Percentiles rank a stretch among this genome's conserved stretches.
phyloP scores from a whole-genome alignment of 2,113 vertebrate genomes.

The Tretioscincus oriximinensis region DNA sequence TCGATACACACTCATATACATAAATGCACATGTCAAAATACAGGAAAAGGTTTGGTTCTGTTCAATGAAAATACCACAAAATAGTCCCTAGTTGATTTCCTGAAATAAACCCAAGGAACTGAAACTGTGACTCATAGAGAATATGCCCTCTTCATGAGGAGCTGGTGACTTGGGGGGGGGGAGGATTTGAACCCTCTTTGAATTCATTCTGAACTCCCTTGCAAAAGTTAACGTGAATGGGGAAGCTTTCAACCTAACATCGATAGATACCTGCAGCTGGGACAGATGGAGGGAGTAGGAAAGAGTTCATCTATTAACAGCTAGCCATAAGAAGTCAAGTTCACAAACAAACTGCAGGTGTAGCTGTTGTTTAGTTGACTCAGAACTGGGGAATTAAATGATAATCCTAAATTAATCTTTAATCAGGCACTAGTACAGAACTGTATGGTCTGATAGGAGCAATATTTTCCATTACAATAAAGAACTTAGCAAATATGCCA shows the following conservation, averaged over 20 bases:
- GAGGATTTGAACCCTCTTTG: not conserved
- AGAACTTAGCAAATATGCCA: rapidly evolving
- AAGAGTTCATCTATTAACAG: slow-evolving; percentile 58
- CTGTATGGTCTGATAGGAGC: not conserved
- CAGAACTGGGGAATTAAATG: slow-evolving; percentile 27
- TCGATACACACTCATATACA: not conserved
- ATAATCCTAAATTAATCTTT: slow-evolving; percentile 64
- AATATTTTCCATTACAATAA: slow-evolving; percentile 8
- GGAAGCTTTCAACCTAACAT: slow-evolving; percentile 28
- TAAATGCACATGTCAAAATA: not conserved
- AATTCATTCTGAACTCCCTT: not conserved
- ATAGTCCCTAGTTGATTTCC: not conserved
- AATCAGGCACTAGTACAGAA: slow-evolving; percentile 39
- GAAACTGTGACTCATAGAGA: rapidly evolving
- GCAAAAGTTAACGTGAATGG: slow-evolving; percentile 42
- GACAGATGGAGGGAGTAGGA: not conserved
- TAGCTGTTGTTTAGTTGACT: slow-evolving; percentile 54
- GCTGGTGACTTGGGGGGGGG: not conserved
- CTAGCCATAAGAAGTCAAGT: slow-evolving; percentile 22
- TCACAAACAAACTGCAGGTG: slow-evolving; percentile 70
- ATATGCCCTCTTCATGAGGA: rapidly evolving
- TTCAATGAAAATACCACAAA: not conserved
- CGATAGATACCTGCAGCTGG: slow-evolving; percentile 12
- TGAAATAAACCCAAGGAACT: not conserved
- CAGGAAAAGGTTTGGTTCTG: slow-evolving; percentile 13